Conservation (phyloP, 2,113 vertebrate genomes). For the Pterocles gutturalis region DNA sequence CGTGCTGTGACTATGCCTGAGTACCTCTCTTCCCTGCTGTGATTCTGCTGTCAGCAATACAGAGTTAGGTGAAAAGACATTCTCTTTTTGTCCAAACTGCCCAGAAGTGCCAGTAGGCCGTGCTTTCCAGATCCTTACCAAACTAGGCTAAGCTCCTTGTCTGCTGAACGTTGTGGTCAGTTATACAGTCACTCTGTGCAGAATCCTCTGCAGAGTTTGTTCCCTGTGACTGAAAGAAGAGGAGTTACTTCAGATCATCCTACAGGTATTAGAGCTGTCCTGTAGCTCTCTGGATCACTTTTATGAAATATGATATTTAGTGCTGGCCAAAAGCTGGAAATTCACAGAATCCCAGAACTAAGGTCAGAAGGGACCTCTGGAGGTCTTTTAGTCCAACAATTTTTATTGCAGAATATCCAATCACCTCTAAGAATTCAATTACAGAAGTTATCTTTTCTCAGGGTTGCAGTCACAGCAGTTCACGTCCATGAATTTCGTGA, state of each 20-base stretch:
- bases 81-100: neutral
- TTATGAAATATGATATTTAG: neutral
- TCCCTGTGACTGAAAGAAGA: neutral
- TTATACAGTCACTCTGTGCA: neutral
- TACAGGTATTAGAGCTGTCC: neutral
- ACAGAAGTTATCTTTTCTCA: neutral
- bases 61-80: neutral
- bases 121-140: neutral
- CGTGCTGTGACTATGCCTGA: neutral
- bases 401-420: neutral
- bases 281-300: neutral
- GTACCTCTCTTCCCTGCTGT: neutral
- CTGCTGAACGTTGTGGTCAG: neutral
- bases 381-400: neutral
- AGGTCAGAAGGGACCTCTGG: neutral
- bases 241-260: neutral
- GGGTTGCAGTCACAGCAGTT: neutral
- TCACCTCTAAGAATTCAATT: neutral
- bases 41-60: neutral
- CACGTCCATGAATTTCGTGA: neutral
- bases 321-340: neutral
- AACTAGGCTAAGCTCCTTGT: neutral
- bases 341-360: neutral
- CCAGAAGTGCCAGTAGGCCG: neutral
- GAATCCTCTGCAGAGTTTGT: neutral